Evolutionary conservation across 2,888 invertebrate species (phyloP).

Genomic region (Opisthograptis luteolata): DNA sequence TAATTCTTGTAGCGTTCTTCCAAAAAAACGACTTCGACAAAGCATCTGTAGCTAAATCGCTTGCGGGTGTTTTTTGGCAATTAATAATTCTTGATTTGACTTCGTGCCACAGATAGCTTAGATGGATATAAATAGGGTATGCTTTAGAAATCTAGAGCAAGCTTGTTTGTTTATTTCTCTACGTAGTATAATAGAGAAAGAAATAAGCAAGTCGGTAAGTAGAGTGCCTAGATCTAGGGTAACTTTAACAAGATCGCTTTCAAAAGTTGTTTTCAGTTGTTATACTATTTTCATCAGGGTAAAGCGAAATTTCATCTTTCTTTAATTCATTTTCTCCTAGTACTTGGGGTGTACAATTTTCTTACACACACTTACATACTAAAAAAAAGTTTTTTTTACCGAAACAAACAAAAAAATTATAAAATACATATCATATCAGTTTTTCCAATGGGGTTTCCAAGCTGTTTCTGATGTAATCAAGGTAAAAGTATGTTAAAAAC

Average conservation of each 20-base stretch:
- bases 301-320: too few relatives aligned
- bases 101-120: conserved; percentile 13
- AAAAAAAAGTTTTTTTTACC: too few relatives aligned
- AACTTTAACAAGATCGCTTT: too few relatives aligned
- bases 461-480: background rate
- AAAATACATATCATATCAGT: background rate
- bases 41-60: background rate
- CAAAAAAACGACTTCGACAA: background rate
- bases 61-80: conserved; percentile 8
- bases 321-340: too few relatives aligned
- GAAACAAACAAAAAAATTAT: too few relatives aligned
- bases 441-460: background rate
- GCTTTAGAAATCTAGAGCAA: conserved; percentile 15
- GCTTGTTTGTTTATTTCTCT: background rate
- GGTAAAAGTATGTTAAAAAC: too few relatives aligned
- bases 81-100: conserved; percentile 14
- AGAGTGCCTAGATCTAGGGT: too few relatives aligned
- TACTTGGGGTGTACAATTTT: too few relatives aligned
- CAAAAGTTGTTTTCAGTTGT: too few relatives aligned
- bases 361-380: too few relatives aligned
- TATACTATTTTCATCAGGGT: too few relatives aligned
- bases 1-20: background rate
- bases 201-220: conserved; percentile 1
- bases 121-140: conserved; percentile 22
- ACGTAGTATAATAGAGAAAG: background rate